Percentiles rank a stretch among this genome's conserved stretches.
phyloP scores from a whole-genome alignment of 1,140 invertebrate species.

The Zeugodacus cucurbitae region DNA sequence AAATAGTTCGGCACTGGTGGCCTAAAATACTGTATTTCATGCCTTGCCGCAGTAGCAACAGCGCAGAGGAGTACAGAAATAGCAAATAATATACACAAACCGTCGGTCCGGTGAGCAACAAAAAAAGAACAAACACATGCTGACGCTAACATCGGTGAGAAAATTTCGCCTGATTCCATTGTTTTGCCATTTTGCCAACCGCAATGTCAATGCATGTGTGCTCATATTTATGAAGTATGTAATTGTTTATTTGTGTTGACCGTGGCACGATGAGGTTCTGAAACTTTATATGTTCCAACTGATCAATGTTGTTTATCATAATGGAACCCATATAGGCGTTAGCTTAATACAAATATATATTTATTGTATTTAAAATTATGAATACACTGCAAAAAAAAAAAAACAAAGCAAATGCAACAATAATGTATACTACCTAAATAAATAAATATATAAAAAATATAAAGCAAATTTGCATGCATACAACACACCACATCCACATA shows the following conservation, averaged over 20 bases:
- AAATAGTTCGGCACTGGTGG: background rate
- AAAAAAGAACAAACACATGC: background rate
- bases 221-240: no score
- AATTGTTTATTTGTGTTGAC: background rate
- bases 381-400: slow-evolving; percentile 19
- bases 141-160: background rate
- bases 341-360: slow-evolving; percentile 39
- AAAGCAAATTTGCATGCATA: background rate
- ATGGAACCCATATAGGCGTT: background rate
- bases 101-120: background rate
- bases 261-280: background rate
- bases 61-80: background rate
- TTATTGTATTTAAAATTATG: slow-evolving; percentile 26
- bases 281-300: background rate
- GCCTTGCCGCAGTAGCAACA: background rate
- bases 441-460: background rate
- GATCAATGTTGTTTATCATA: background rate
- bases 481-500: background rate
- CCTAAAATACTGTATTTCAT: background rate
- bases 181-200: background rate
- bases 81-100: background rate
- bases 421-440: background rate
- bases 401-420: background rate
- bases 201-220: background rate
- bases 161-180: background rate